A percentile compares a stretch with the other conserved stretches of the same genome.
Conservation (phyloP, 2,888 invertebrate species). For the Heliothis peltigera region DNA sequence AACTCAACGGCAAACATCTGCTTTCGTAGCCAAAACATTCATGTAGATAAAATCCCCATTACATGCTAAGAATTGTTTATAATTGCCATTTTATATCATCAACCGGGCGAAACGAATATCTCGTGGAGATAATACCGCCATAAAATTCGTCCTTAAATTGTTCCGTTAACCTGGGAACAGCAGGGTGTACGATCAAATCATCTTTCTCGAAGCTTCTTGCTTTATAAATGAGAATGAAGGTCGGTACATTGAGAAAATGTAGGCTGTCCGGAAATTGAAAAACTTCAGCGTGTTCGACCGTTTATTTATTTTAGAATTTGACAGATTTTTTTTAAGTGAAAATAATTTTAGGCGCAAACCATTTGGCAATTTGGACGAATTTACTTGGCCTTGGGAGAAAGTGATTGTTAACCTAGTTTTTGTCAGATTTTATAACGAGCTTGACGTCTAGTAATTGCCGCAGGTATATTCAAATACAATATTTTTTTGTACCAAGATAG, state of each 20-base stretch:
- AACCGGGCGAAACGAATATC: constrained; percentile 72
- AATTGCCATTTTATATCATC: constrained; percentile 66
- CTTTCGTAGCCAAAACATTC: constrained; percentile 32
- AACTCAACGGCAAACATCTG: constrained; percentile 26
- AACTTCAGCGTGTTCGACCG: constrained; percentile 78
- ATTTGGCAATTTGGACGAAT: constrained; percentile 49
- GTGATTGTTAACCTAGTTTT: constrained; percentile 39
- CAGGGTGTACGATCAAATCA: constrained; percentile 85
- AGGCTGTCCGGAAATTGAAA: constrained; percentile 87
- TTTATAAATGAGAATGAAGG: constrained; percentile 83
- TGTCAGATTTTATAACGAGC: constrained; percentile 9
- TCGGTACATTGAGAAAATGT: constrained; percentile 84
- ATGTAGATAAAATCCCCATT: constrained; percentile 37
- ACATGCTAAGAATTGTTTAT: constrained; percentile 47
- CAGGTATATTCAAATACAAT: not conserved
- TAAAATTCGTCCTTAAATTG: constrained; percentile 84
- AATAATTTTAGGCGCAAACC: constrained; percentile 70
- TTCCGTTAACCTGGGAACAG: constrained; percentile 85
- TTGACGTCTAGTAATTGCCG: not conserved
- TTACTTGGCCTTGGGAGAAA: constrained; percentile 43
- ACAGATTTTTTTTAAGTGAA: constrained; percentile 73
- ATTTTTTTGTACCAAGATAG: not conserved
- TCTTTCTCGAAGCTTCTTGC: constrained; percentile 82
- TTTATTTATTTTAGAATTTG: constrained; percentile 83
- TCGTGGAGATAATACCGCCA: constrained; percentile 78